These are phyloP conservation scores for Bradynema listronoti DNA, from an alignment of 1,140 invertebrate genomes.

Conservation along the genomic window DNA sequence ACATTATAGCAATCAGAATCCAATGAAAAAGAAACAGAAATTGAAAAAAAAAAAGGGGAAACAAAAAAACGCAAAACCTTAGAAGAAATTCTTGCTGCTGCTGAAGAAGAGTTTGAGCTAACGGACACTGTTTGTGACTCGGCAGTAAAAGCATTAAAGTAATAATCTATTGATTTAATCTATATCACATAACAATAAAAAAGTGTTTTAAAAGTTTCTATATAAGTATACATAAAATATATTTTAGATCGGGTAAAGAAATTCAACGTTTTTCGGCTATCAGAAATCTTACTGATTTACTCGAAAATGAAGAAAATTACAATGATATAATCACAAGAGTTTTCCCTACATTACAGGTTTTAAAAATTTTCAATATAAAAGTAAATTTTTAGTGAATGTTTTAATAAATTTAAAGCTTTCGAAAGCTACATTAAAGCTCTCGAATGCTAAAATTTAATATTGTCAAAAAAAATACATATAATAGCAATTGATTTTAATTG, in stretches of 20 bases:
- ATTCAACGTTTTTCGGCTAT: conserved; percentile 25
- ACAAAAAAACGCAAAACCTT: conserved; percentile 19
- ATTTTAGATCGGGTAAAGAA: conserved; percentile 17
- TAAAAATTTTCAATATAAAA: neutral
- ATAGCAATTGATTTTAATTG: neutral
- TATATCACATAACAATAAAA: no score
- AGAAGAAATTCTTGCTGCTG: conserved; percentile 24
- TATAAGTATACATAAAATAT: neutral
- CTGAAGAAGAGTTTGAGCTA: conserved; percentile 30
- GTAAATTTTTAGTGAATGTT: neutral
- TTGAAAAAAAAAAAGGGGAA: no score
- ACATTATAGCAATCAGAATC: no score
- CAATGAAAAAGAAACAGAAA: no score
- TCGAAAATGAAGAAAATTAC: conserved; percentile 12
- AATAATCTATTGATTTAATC: neutral
- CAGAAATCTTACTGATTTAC: conserved; percentile 24
- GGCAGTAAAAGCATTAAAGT: conserved; percentile 25
- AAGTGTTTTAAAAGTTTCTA: neutral
- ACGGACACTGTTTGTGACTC: conserved; percentile 15
- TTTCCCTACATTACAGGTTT: conserved; percentile 22
- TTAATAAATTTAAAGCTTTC: neutral
- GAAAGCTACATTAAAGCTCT: neutral
- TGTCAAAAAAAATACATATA: neutral
- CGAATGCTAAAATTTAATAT: neutral
- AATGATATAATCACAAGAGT: conserved; percentile 16